Evolutionary conservation across 2,888 invertebrate species (phyloP), one percentile per base, ranked within the genome.

Genomic region (Ceriagrion tenellum): DNA sequence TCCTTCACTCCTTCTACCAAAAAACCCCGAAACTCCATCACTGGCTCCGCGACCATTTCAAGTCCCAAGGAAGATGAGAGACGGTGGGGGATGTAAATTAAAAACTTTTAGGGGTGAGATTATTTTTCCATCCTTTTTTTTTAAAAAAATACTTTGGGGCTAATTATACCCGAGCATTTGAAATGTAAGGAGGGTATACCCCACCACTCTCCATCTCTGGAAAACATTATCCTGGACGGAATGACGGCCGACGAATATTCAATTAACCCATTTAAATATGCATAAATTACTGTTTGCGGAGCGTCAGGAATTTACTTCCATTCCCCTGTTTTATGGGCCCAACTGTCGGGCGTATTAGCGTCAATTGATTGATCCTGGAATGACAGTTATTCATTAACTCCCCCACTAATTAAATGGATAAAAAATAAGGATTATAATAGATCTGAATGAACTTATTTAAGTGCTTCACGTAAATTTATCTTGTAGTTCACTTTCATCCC

Each of bases 251-350:
- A 81, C 81, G 81, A 81, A 81, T 81, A 81, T 81, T 81, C 81
- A 81, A 81, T 81, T 81, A 81, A 35, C 81, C 81, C 81, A 81
- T 81, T 81, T 81, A 81, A 81, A 81, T 35, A 81, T 81, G 81
- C 81, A 81, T 81, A 81, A 81, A 81, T 81, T 81, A 81, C n/a
- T 81, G 35, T 81, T 81, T 81, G 35, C 81, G 30, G 81, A 16
- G 81, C 81, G 81, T 81, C 81, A 81, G 81, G 35, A 81, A 81
- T 81, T 81, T 81, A 0, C 81, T 81, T 81, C 16, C 81, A 81
- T 81, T 18, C 18, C 81, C 35, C 13, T 35, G 81, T 81, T 81
- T 81, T 18, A 81, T 81, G 81, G 81, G 30, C 4, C 81, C 30
- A 81, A 35, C 26, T 35, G 81, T 35, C 81, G 30, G 81, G 81